Conservation (phyloP, 2,888 invertebrate species). For the Dasysyrphus tricinctus region DNA sequence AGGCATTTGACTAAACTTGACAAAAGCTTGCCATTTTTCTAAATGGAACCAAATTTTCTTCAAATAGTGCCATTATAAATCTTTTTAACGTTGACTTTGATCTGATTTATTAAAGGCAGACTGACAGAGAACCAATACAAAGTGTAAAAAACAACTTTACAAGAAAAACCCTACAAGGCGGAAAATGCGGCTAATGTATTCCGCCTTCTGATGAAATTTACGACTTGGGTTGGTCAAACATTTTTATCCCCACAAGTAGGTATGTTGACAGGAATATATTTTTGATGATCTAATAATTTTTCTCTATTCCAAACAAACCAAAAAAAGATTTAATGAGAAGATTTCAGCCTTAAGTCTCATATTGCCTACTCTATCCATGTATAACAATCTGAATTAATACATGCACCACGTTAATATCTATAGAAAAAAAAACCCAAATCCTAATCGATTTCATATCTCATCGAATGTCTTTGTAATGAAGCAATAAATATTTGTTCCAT, state of each 20-base stretch:
- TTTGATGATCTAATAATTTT: not conserved
- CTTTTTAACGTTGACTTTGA: too few relatives aligned
- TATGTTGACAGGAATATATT: not conserved
- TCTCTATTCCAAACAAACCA: not conserved
- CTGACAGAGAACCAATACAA: too few relatives aligned
- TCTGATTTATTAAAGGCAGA: too few relatives aligned
- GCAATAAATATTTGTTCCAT: constrained; percentile 23
- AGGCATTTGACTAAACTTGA: too few relatives aligned
- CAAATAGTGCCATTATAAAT: too few relatives aligned
- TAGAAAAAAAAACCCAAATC: not conserved
- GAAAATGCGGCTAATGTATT: too few relatives aligned
- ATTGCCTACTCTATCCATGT: not conserved
- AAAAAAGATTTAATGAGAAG: not conserved
- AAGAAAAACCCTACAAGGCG: too few relatives aligned
- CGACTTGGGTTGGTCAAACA: too few relatives aligned
- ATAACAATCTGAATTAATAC: not conserved
- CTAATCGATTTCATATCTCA: constrained; percentile 41
- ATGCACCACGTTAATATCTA: not conserved
- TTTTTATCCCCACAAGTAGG: not conserved
- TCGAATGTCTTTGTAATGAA: constrained; percentile 18
- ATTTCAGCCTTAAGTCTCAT: not conserved
- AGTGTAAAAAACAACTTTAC: too few relatives aligned
- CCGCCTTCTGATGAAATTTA: too few relatives aligned
- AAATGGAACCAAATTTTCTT: too few relatives aligned
- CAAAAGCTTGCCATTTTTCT: too few relatives aligned